Percentiles rank a stretch among this genome's conserved stretches.
These are phyloP conservation scores for Epirrhoe tristata DNA, from an alignment of 2,888 invertebrate species.

Conservation along the genomic window DNA sequence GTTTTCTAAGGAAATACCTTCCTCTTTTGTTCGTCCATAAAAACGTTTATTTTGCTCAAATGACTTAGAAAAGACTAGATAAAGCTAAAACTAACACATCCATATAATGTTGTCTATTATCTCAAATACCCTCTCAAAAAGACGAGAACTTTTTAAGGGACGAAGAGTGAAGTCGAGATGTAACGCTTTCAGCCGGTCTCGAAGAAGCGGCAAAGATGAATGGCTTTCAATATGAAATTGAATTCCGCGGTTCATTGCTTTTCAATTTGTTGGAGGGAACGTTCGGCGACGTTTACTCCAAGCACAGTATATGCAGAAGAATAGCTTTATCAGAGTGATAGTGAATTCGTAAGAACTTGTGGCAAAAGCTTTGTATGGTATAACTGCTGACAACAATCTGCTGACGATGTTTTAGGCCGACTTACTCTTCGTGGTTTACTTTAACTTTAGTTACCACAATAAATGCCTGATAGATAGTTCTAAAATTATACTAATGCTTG, in stretches of 20 bases:
- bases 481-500: too few relatives aligned
- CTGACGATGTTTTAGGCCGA: too few relatives aligned
- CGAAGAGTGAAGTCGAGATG: slow-evolving; percentile 78
- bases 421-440: too few relatives aligned
- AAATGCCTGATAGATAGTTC: too few relatives aligned
- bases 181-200: slow-evolving; percentile 79
- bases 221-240: slow-evolving; percentile 89
- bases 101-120: slow-evolving; percentile 30
- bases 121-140: slow-evolving; percentile 54
- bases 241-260: slow-evolving; percentile 89
- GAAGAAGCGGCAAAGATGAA: slow-evolving; percentile 84
- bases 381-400: too few relatives aligned
- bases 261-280: slow-evolving; percentile 85
- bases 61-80: neutral
- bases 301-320: slow-evolving; percentile 22
- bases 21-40: neutral
- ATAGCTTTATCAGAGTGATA: neutral
- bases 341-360: neutral
- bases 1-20: neutral
- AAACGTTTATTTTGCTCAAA: neutral
- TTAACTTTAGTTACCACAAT: too few relatives aligned
- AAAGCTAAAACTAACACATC: slow-evolving; percentile 15
- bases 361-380: neutral
- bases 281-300: slow-evolving; percentile 73
- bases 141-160: slow-evolving; percentile 72